These are phyloP conservation scores for Seriola dumerili DNA, from an alignment of 2,113 vertebrate genomes.

Conservation along the genomic window DNA sequence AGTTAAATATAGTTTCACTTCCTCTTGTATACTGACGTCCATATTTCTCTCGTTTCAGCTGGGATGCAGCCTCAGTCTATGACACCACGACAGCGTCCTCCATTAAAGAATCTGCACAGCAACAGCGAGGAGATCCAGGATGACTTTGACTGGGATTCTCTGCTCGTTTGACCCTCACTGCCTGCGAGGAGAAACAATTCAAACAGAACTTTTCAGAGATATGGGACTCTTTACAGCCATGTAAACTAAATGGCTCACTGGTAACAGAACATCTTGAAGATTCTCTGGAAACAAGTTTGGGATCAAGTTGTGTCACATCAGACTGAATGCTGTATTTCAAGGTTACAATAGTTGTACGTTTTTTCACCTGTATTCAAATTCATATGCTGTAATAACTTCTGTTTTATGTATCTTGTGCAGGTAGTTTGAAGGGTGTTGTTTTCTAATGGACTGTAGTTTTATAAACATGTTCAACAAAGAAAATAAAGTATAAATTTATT, in stretches of 20 bases:
- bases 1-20: slow-evolving; percentile 9
- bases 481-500: slow-evolving; percentile 51
- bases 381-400: slow-evolving; percentile 46
- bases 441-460: slow-evolving; percentile 4
- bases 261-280: slow-evolving; percentile 2
- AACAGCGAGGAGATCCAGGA: slow-evolving; percentile 88
- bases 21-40: neutral
- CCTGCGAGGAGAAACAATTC: neutral
- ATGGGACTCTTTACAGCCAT: neutral
- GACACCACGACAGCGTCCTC: slow-evolving; percentile 72
- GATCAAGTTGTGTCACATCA: slow-evolving; percentile 33
- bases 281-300: slow-evolving; percentile 29
- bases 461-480: slow-evolving; percentile 24
- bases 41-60: slow-evolving; percentile 49
- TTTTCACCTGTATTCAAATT: slow-evolving; percentile 24
- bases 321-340: slow-evolving; percentile 59
- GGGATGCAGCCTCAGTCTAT: slow-evolving; percentile 74
- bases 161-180: slow-evolving; percentile 70
- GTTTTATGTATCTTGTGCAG: slow-evolving; percentile 22
- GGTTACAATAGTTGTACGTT: neutral
- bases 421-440: slow-evolving; percentile 22
- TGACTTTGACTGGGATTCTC: slow-evolving; percentile 88
- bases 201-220: slow-evolving; percentile 19
- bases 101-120: slow-evolving; percentile 82
- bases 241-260: slow-evolving; percentile 9